Base-by-base conservation (phyloP, 2,888 invertebrate genomes). In the Cosmia trapezina region DNA sequence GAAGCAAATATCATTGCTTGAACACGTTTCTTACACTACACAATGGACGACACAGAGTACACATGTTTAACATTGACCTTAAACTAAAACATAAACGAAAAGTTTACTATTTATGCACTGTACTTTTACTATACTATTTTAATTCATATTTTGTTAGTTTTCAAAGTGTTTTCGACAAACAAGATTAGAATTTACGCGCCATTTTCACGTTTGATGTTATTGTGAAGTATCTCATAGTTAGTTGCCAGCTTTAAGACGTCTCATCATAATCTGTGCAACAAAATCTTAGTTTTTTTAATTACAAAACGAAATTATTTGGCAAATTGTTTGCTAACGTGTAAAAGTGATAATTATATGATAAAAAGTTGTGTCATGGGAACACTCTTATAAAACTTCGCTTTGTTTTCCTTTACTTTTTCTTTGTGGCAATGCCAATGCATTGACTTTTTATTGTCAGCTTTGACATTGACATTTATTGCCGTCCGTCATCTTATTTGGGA, bases 401-500 rank as follows among this genome's bases (percentile, higher is more conserved):
- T 69, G 14, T 12, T 49, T 59, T 76, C 47, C 14, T 51, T 54
- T 17, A 11, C 9, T 33, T 56, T 81, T 78, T 81, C 37, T 47
- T 63, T 3, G 22, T 82, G 63, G 78, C 83, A 78, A 78, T 62
- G 5, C 19, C n/a, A 51, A 33, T 33, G 54, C 17, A 28, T 11
- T 43, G 12, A 33, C 19, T 41, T 11, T 51, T 22, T 33, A 12
- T 5, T 70, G 64, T 62, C 64, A 65, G 33, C 17, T 57, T 57
- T 77, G 78, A 77, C 77, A 22, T 78, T 57, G 62, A 77, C 76
- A 75, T 73, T 59, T 41, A 61, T 65, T 80, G 74, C 49, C 63
- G n/a, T n/a, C n/a, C n/a, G n/a, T n/a, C n/a, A n/a, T n/a, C n/a
- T n/a, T n/a, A n/a, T n/a, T n/a, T n/a, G n/a, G n/a, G 12, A 43